Percentiles rank a stretch among this genome's conserved stretches.
phyloP scores from a whole-genome alignment of 2,797 vertebrate genomes.

The Hoplostethus atlanticus region DNA sequence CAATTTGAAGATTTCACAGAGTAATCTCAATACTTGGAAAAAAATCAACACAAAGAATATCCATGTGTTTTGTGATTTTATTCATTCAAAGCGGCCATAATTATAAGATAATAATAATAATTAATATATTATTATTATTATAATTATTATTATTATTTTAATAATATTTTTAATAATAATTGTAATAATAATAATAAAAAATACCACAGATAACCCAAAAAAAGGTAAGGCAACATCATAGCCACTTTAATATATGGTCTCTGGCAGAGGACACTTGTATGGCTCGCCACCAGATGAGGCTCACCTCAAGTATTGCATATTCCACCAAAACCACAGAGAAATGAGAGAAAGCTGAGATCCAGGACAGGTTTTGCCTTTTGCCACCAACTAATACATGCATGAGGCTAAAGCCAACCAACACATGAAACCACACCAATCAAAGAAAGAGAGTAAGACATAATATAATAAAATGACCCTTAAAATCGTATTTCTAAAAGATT shows the following conservation, averaged over 20 bases:
- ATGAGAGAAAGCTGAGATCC: conserved; percentile 21
- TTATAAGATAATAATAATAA: neutral
- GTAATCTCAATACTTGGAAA: neutral
- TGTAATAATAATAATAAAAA: too few relatives aligned
- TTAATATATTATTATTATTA: too few relatives aligned
- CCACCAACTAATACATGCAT: conserved; percentile 4
- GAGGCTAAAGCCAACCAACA: conserved; percentile 1
- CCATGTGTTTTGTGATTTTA: neutral
- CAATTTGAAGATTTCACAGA: too few relatives aligned
- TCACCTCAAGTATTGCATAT: neutral
- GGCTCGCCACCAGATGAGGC: neutral
- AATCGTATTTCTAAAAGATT: neutral
- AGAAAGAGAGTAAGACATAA: neutral
- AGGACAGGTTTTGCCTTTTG: conserved; percentile 31
- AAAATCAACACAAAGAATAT: neutral
- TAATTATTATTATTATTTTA: too few relatives aligned
- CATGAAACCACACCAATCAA: conserved; percentile 7
- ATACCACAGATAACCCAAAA: too few relatives aligned
- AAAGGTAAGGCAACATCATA: neutral
- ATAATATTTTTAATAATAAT: too few relatives aligned
- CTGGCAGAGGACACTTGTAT: neutral
- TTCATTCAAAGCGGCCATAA: neutral
- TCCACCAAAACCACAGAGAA: neutral
- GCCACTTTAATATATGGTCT: neutral
- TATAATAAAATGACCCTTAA: neutral